Evolutionary conservation across 2,888 invertebrate genomes (phyloP), one percentile per base, ranked within the genome.

Genomic region (Drosophila mimetica): DNA sequence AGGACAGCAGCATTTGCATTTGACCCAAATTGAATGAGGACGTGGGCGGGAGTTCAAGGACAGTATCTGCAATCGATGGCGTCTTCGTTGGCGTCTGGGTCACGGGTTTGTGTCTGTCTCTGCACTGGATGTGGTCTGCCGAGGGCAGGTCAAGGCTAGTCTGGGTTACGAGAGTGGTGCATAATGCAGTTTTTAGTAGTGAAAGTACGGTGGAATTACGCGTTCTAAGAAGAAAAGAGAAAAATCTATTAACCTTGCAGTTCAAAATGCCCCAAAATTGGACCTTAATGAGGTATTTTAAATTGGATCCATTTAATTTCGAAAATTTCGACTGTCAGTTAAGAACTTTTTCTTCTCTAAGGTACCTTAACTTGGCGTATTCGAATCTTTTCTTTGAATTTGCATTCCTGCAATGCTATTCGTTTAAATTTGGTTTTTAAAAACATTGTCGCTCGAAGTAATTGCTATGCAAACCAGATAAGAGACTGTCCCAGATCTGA

Each of bases 1-100:
- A 32, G 60, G 30, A 53, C 37, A 37, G 14, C 53, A 71, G 14
- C 53, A 71, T 71, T 71, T 63, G 72, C 70, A 70, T 70, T 32
- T 70, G 70, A 72, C 72, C 70, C 53, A 70, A 63, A 53, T 70
- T 5, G 52, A 9, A 20, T n/a, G 34, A 51, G 36, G 52, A 9
- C 36, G 53, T 20, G 44, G 30, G 42, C 34, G 51, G 47, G 47
- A 69, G 71, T 71, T 71, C 69, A 69, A 71, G 69, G 60, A 14
- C 69, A 50, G 11, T 39, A 47, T 42, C 57, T 67, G 53, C 65
- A 54, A 48, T 66, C 67, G 47, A 66, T 46, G 28, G 36, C 65
- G 46, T 37, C 57, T 28, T 48, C 4, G 16, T 22, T 22, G 20
- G 16, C 13, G 64, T 52, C 65, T 65, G 51, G 65, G 51, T 51